Base-by-base conservation (phyloP, 1,140 invertebrate genomes). In the Mya arenaria region DNA sequence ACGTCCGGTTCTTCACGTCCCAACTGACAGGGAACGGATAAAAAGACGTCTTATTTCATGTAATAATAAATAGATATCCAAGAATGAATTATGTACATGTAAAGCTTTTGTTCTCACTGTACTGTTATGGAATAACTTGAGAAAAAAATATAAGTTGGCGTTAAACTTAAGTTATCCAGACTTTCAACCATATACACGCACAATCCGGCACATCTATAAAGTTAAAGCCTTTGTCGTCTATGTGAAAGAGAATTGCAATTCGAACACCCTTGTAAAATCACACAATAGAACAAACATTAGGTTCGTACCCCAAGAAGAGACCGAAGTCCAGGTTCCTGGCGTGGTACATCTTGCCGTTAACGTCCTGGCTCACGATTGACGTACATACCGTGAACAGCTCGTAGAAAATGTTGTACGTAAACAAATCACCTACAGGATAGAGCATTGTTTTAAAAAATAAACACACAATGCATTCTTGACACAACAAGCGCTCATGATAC, bases 301-400 rank as follows among this genome's bases (percentile, higher is more conserved):
- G 60, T 32, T 84, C 88, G 87, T 83, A 95, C 92, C 94, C 95
- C 48, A 95, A 82, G 85, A 95, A 94, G 0, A 95, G 85, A 4
- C 95, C 94, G 91, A 95, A 95, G 89, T 95, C 95, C n/a, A 95
- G 87, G 88, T 95, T 95, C 85, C 94, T 90, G 17, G 91, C 94
- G 90, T 95, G 94, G 82, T 90, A 93, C 52, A 82, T 66, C 13
- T 84, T 89, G 85, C 94, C 94, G 60, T 90, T 85, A 10, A 82
- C 71, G 73, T 93, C 93, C 86, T 94, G 89, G 55, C 94, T 92
- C 8, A 95, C 90, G 36, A 95, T 93, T 4, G 94, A 95, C 4
- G 95, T 95, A 86, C 95, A 95, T 0, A 95, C 90, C 34, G 94
- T 94, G 86, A 95, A 94, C 37, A 95, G 86, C 89, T 95, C 95